A percentile compares a stretch with the other conserved stretches of the same genome.
Evolutionary conservation across 2,113 vertebrate genomes (phyloP).

Genomic region (Caretta caretta): DNA sequence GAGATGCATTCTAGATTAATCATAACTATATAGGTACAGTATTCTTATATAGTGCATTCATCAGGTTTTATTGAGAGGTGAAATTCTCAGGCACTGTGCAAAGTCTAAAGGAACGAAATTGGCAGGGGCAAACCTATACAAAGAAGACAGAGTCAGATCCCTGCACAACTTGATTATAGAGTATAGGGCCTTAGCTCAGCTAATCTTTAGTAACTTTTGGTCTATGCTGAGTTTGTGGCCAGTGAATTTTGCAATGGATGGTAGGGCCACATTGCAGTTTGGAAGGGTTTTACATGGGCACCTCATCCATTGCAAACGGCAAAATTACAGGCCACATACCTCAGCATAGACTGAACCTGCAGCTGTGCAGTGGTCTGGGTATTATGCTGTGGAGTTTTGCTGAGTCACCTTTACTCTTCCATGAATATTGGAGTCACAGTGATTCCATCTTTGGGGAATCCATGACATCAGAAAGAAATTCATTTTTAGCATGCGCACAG

Average conservation of each 20-base stretch:
- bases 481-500: not conserved
- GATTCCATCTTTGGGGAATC: not conserved
- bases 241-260: not conserved
- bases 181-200: not conserved
- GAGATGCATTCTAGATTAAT: conserved; percentile 17
- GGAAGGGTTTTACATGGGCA: not conserved
- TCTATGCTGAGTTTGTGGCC: fast-evolving
- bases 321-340: not conserved
- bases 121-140: not conserved
- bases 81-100: fast-evolving
- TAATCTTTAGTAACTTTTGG: not conserved
- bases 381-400: not conserved
- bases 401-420: not conserved
- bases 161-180: not conserved
- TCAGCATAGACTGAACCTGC: not conserved
- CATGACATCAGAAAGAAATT: not conserved
- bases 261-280: not conserved
- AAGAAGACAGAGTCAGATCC: not conserved
- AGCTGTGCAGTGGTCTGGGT: not conserved
- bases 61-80: not conserved
- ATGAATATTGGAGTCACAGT: not conserved
- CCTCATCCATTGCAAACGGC: not conserved
- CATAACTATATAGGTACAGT: not conserved
- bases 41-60: not conserved
- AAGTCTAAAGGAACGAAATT: not conserved